Evolutionary conservation across 2,888 invertebrate genomes (phyloP).

Genomic region (Scaeva pyrastri): DNA sequence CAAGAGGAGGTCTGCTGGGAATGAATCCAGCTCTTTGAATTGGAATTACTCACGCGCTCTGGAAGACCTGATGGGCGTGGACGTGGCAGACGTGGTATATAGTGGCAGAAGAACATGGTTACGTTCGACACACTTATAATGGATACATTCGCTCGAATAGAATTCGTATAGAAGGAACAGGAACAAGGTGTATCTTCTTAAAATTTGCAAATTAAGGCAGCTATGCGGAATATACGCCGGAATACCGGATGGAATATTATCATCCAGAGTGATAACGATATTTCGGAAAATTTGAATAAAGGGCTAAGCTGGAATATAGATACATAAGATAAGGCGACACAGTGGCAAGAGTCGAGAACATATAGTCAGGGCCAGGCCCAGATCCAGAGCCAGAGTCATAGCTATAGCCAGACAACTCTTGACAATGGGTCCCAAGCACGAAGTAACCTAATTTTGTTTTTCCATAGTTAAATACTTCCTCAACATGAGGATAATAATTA

Average conservation of each 20-base stretch:
- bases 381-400: too few relatives aligned
- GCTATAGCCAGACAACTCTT: neutral
- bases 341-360: too few relatives aligned
- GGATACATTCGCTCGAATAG: neutral
- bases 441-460: constrained; percentile 21
- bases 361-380: too few relatives aligned
- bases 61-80: constrained; percentile 16
- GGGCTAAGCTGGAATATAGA: constrained; percentile 16
- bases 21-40: constrained; percentile 20
- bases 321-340: neutral
- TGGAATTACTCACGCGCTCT: constrained; percentile 36
- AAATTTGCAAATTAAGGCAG: constrained; percentile 23
- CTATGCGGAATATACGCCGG: neutral
- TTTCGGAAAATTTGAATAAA: constrained; percentile 27
- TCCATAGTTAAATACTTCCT: constrained; percentile 5
- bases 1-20: constrained; percentile 2
- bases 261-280: constrained; percentile 21
- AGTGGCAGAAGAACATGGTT: neutral
- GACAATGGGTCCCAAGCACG: constrained; percentile 19
- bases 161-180: neutral
- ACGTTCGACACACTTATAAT: constrained; percentile 15
- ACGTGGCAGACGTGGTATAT: too few relatives aligned
- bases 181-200: constrained; percentile 15
- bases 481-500: constrained; percentile 10
- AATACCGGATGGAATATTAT: constrained; percentile 26